These are phyloP conservation scores for Amphipyra tragopoginis DNA, from an alignment of 2,888 invertebrate species.

Conservation along the genomic window DNA sequence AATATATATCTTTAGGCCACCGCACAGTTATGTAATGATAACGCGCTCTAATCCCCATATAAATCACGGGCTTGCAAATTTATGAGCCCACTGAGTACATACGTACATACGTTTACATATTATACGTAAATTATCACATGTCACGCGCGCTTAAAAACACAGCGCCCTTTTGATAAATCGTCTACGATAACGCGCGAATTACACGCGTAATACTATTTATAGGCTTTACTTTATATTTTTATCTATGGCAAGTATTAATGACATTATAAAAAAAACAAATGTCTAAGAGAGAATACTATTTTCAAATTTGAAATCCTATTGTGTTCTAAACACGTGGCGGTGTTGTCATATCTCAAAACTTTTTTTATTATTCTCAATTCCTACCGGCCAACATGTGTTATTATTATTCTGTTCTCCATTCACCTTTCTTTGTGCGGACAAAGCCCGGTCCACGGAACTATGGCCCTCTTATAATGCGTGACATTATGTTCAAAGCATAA, in stretches of 20 bases:
- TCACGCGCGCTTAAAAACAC: constrained; percentile 73
- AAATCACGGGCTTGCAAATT: constrained; percentile 84
- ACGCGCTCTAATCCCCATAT: constrained; percentile 82
- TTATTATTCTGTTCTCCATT: constrained; percentile 86
- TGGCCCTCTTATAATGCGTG: constrained; percentile 80
- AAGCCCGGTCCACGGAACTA: constrained; percentile 82
- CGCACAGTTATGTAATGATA: constrained; percentile 74
- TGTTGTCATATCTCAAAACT: constrained; percentile 82
- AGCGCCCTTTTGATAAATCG: constrained; percentile 64
- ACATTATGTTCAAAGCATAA: constrained; percentile 84
- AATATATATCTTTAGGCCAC: constrained; percentile 53
- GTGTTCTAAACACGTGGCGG: constrained; percentile 83
- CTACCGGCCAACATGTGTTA: constrained; percentile 81
- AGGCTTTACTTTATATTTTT: constrained; percentile 43
- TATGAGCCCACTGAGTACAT: constrained; percentile 81
- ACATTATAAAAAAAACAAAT: constrained; percentile 62
- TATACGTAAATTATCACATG: constrained; percentile 81
- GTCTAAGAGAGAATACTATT: constrained; percentile 63
- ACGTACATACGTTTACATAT: constrained; percentile 62
- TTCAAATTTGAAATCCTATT: constrained; percentile 72
- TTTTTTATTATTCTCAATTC: constrained; percentile 75
- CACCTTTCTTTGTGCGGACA: constrained; percentile 84
- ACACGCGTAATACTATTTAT: constrained; percentile 48
- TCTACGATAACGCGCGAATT: constrained; percentile 56
- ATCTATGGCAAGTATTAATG: constrained; percentile 38